A percentile compares a stretch with the other conserved stretches of the same genome.
Evolutionary conservation across 2,797 vertebrate species (phyloP).

Genomic region (Vipera ursinii): DNA sequence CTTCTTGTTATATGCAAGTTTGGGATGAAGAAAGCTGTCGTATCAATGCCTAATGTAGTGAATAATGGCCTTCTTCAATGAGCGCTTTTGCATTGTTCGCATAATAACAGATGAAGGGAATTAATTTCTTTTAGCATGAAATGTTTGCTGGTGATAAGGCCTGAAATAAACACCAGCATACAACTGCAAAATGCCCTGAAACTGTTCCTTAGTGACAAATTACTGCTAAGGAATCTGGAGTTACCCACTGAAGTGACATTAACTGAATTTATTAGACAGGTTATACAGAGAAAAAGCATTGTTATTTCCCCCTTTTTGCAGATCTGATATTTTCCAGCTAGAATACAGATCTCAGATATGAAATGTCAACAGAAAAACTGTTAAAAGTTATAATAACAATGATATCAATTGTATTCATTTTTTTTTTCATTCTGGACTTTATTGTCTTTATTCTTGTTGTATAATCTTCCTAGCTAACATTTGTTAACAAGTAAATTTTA

Average conservation of each 20-base stretch:
- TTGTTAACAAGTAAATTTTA: too few species aligned
- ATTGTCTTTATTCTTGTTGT: too few species aligned
- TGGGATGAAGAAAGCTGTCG: conserved; percentile 52
- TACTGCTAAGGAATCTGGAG: conserved; percentile 56
- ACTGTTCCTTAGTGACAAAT: conserved; percentile 61
- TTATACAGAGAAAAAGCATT: conserved; percentile 39
- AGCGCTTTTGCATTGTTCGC: conserved; percentile 62
- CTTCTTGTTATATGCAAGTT: conserved; percentile 43
- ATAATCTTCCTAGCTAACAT: too few species aligned
- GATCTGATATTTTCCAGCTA: conserved; percentile 52
- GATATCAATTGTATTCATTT: background rate
- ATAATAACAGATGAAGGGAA: conserved; percentile 67
- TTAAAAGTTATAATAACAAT: conserved; percentile 33
- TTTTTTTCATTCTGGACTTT: too few species aligned
- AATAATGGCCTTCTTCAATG: conserved; percentile 58
- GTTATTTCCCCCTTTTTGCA: conserved; percentile 38
- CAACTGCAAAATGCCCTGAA: conserved; percentile 51
- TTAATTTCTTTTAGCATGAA: conserved; percentile 68
- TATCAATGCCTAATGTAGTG: conserved; percentile 55
- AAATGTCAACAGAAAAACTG: conserved; percentile 42
- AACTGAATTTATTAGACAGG: conserved; percentile 64
- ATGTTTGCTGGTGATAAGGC: conserved; percentile 64
- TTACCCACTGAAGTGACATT: conserved; percentile 58
- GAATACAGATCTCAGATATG: conserved; percentile 38
- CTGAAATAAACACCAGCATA: conserved; percentile 62